Evolutionary conservation across 2,888 invertebrate genomes (phyloP), one percentile per base, ranked within the genome.

Genomic region (Piscicola geometra): DNA sequence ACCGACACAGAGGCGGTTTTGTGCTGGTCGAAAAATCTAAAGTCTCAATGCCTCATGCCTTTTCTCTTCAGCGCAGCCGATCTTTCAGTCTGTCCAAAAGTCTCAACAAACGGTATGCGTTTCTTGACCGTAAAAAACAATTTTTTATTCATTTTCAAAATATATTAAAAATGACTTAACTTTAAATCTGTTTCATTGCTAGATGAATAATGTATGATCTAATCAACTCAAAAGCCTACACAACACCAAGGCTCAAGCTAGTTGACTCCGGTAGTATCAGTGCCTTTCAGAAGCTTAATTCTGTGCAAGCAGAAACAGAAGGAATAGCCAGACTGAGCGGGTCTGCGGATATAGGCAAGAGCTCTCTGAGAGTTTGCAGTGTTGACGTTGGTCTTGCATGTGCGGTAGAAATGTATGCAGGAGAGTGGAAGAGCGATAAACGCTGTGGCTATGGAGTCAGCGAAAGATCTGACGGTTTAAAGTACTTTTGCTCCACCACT

Each of bases 391-490:
- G 33, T 21, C 64, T 64, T 32, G 73, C 73, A 25, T 56, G 73
- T 73, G 73, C 56, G 15, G 56, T 73, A n/a, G 73, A 73, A 56
- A 35, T 33, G 28, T 73, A 73, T 30, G 56, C 73, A n/a, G 73
- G 73, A 30, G 73, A 73, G 33, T 73, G 73, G 73, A 73, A 73
- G 30, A 64, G 36, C n/a, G 73, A 73, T 35, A 73, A 73, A 73
- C 47, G 73, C 18, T 73, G 73, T 33, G 73, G 73, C 25, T 73
- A 50, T 36, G 73, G 73, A 56, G 56, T 73, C 64, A 73, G 73
- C 52, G 33, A 73, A 36, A 30, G 73, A 64, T 64, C 73, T 25
- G 73, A 73, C 52, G 73, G 73, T 12, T 35, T 73, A 2, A 64
- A 56, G 73, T 73, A 28, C 18, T 64, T 64, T 33, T 64, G 50